Base-by-base conservation (phyloP, 2,797 vertebrate genomes). In the Acrossocheilus fasciatus region DNA sequence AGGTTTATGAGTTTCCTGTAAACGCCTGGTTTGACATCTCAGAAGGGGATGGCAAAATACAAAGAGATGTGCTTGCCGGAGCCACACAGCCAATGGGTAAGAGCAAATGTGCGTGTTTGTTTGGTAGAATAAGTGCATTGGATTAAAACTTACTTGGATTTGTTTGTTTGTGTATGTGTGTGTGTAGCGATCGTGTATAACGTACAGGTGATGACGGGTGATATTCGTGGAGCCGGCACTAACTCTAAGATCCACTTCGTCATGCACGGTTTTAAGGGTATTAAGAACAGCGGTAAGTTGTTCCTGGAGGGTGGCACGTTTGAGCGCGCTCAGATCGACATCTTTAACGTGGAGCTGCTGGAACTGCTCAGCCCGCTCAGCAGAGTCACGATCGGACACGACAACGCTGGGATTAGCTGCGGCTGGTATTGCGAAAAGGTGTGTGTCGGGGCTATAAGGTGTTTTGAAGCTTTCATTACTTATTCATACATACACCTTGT, bases 341-440 rank as follows among this genome's bases (percentile, higher is more conserved):
- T 97, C 91, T 99, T 99, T 91, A 97, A 97, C 0, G 95, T 98
- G 68, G 97, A 99, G 92, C 95, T 99, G 39, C 97, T 97, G 0
- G 95, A 97, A 8, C 95, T 99, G 9, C 96, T 99, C 88, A 99
- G 98, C 90, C 98, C 98, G 0, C 96, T 99, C 86, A 98, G 98
- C 88, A 94, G 98, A 47, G 97, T 99, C 87, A 98, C 97, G 89
- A 97, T 99, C 0, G 98, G 98, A 1, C 98, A 99, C 0, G 96
- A 98, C 75, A 99, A 99, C 0, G 95, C 94, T 0, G 98, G 98
- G 0, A 96, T 98, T 74, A 97, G 97, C 69, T 97, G 97, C 0
- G 98, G 98, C 30, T 99, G 98, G 98, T 97, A 97, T 93, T 99
- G 98, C 36, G 97, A 99, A 92, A 99, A 99, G 98, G 98, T 99